Percentiles rank a stretch among this genome's conserved stretches.
Conservation (phyloP, 2,797 vertebrate genomes). For the Staurois parvus region DNA sequence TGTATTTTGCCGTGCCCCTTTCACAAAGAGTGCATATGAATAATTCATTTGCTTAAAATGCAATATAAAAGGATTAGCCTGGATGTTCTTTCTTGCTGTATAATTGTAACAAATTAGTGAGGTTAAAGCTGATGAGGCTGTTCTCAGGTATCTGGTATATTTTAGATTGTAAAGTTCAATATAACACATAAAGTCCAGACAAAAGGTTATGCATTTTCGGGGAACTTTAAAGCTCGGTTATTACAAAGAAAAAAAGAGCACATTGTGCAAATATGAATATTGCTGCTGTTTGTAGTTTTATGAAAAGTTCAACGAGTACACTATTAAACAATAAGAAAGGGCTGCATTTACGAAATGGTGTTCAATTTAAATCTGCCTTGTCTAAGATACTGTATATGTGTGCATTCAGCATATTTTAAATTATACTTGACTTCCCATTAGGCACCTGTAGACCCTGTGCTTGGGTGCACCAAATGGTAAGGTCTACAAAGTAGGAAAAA, state of each 20-base stretch:
- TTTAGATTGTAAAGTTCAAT: constrained; percentile 21
- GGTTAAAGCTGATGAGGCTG: constrained; percentile 40
- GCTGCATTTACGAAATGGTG: too few species aligned
- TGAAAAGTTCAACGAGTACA: background rate
- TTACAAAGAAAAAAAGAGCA: constrained; percentile 9
- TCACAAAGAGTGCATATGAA: constrained; percentile 53
- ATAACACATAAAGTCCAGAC: constrained; percentile 2
- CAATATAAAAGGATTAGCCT: constrained; percentile 52
- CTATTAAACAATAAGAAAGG: background rate
- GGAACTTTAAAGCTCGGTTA: background rate
- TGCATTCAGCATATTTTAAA: too few species aligned
- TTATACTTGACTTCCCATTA: too few species aligned
- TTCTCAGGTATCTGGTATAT: constrained; percentile 31
- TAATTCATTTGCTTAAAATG: constrained; percentile 48
- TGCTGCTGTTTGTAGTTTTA: background rate
- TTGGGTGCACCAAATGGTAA: too few species aligned
- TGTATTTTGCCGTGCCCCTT: constrained; percentile 32
- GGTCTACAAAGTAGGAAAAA: too few species aligned
- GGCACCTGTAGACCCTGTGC: too few species aligned
- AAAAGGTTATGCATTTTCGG: constrained; percentile 15
- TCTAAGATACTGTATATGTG: too few species aligned
- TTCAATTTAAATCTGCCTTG: too few species aligned
- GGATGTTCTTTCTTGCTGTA: constrained; percentile 46
- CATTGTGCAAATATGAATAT: constrained; percentile 8
- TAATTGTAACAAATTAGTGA: constrained; percentile 48